A percentile compares a stretch with the other conserved stretches of the same genome.
phyloP scores from a whole-genome alignment of 1,140 invertebrate species.

The Subanguina moxae region DNA sequence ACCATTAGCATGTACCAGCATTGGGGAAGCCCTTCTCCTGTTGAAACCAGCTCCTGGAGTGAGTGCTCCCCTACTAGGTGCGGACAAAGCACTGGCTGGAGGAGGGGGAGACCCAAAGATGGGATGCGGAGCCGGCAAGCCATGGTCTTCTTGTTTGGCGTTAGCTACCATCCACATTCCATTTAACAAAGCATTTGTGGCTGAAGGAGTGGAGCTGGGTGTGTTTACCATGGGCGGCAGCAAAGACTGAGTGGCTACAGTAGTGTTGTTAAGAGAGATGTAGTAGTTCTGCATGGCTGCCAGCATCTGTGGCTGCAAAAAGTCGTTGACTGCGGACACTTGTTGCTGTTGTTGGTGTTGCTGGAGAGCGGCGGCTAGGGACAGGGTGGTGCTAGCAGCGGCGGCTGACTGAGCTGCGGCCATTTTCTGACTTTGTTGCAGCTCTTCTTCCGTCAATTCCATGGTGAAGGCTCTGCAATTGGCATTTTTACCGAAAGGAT shows the following conservation, averaged over 20 bases:
- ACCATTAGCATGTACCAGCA: neutral
- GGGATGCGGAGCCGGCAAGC: constrained; percentile 12
- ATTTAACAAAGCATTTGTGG: constrained; percentile 24
- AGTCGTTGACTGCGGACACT: constrained; percentile 17
- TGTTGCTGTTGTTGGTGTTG: constrained; percentile 21
- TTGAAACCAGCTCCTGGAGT: neutral
- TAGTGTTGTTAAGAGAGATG: constrained; percentile 30
- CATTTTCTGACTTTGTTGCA: constrained; percentile 17
- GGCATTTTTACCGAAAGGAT: no score
- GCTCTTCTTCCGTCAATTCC: constrained; percentile 16
- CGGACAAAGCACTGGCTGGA: neutral
- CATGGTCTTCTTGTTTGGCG: neutral
- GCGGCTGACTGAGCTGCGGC: constrained; percentile 10
- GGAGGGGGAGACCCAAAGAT: constrained; percentile 14
- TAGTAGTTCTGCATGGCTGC: constrained; percentile 57
- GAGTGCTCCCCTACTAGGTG: neutral
- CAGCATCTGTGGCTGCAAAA: constrained; percentile 53
- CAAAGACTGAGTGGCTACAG: constrained; percentile 4
- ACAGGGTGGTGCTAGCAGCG: neutral
- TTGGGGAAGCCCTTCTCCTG: neutral
- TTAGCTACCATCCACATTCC: constrained; percentile 5
- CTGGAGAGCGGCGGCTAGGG: constrained; percentile 32
- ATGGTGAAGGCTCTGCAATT: neutral
- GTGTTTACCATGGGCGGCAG: neutral
- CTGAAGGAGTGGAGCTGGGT: neutral